Evolutionary conservation across 2,797 vertebrate genomes (phyloP).

Genomic region (Cirrhinus mrigala): DNA sequence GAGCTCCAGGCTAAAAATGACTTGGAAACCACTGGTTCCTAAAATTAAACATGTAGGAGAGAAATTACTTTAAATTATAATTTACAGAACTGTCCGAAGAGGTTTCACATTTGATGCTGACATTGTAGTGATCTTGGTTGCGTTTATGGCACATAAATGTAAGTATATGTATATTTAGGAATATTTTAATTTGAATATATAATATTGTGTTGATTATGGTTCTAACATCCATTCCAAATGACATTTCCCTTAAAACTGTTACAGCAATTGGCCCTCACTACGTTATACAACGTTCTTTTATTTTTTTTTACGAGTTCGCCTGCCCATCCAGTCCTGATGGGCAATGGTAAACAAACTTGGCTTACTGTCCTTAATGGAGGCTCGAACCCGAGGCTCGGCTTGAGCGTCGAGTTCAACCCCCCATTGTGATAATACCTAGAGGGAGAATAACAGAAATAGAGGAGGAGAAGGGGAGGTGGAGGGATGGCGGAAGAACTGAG

Average conservation of each 20-base stretch:
- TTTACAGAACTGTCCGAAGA: background rate
- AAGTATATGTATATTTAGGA: background rate
- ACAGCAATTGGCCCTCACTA: background rate
- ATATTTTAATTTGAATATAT: no score
- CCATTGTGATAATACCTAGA: no score
- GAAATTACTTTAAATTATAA: background rate
- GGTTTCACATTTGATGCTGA: background rate
- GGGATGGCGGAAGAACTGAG: no score
- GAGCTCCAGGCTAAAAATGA: background rate
- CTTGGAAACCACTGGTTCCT: background rate
- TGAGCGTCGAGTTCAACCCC: no score
- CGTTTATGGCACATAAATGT: background rate
- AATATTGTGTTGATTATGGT: background rate
- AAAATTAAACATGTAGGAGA: background rate
- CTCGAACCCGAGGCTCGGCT: no score
- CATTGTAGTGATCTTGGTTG: background rate
- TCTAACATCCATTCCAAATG: background rate
- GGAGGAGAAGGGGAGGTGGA: no score
- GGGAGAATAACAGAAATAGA: no score
- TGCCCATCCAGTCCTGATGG: no score
- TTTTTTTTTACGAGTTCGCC: no score
- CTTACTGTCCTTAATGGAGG: no score
- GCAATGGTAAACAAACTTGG: no score
- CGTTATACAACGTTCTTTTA: background rate
- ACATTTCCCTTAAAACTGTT: background rate